A percentile compares a stretch with the other conserved stretches of the same genome.
phyloP scores from a whole-genome alignment of 2,888 invertebrate genomes.

The Capitulum mitella region DNA sequence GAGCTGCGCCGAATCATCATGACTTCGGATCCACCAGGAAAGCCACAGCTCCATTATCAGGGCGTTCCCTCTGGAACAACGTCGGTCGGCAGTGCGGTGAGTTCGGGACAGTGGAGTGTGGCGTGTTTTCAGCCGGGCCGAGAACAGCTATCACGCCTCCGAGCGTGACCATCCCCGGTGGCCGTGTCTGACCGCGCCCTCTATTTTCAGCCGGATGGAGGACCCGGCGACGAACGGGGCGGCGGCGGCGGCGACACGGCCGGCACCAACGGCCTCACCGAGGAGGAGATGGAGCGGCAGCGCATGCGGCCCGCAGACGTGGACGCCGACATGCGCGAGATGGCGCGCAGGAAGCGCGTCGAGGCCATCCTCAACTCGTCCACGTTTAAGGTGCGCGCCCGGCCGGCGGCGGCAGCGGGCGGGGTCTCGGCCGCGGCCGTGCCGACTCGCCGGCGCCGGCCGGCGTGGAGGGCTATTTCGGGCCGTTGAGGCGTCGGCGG shows the following conservation, averaged over 20 bases:
- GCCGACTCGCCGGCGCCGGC: too few species aligned
- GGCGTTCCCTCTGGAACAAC: too few species aligned
- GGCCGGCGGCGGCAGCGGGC: not conserved
- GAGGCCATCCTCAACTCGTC: constrained; percentile 87
- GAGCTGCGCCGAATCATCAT: too few species aligned
- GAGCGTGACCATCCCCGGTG: too few species aligned
- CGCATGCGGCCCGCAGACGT: constrained; percentile 41
- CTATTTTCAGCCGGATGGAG: not conserved
- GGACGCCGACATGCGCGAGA: constrained; percentile 63
- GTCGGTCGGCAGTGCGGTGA: too few species aligned
- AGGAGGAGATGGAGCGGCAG: constrained; percentile 34
- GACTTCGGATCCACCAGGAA: too few species aligned
- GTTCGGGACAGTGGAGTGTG: too few species aligned
- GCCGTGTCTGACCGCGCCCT: too few species aligned
- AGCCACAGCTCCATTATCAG: too few species aligned
- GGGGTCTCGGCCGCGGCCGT: not conserved
- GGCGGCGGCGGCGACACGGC: not conserved
- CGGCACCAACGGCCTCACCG: not conserved
- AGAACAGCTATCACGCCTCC: too few species aligned
- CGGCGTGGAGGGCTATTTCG: too few species aligned
- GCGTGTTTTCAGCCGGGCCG: too few species aligned
- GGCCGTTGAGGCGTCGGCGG: not conserved
- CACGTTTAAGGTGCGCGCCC: constrained; percentile 54
- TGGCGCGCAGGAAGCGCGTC: constrained; percentile 96
- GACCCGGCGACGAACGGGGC: not conserved